These are phyloP conservation scores for Arrhopalites spinosus DNA, from an alignment of 2,888 invertebrate species.

Conservation along the genomic window DNA sequence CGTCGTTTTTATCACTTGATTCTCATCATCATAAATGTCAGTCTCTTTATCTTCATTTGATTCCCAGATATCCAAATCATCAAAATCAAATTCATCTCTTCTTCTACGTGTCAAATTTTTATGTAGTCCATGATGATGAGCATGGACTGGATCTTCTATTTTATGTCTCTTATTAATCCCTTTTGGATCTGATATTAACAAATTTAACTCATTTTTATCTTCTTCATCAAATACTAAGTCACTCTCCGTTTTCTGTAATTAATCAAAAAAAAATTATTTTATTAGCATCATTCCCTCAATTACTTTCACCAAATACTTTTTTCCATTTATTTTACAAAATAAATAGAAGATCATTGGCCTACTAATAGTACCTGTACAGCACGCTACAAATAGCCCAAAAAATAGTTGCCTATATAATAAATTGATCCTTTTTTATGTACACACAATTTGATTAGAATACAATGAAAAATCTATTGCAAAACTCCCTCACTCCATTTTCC, in stretches of 20 bases:
- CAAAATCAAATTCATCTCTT: not conserved
- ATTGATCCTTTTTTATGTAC: too few relatives aligned
- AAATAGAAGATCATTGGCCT: too few relatives aligned
- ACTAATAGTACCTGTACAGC: too few relatives aligned
- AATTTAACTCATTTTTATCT: conserved; percentile 33
- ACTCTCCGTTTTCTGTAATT: conserved; percentile 50
- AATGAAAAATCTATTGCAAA: too few relatives aligned
- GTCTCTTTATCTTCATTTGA: not conserved
- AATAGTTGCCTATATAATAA: too few relatives aligned
- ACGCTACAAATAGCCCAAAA: too few relatives aligned
- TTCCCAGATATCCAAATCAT: not conserved
- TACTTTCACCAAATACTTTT: too few relatives aligned
- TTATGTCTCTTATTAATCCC: not conserved
- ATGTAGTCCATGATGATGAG: not conserved
- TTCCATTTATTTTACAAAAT: too few relatives aligned
- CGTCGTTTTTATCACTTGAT: conserved; percentile 14
- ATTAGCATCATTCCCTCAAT: too few relatives aligned
- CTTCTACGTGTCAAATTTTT: not conserved
- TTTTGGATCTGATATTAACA: conserved; percentile 41
- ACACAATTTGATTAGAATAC: too few relatives aligned
- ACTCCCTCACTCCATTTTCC: too few relatives aligned
- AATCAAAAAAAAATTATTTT: not conserved
- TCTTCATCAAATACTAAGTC: conserved; percentile 53
- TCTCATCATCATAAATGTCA: not conserved
- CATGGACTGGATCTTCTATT: not conserved